Evolutionary conservation across 92 coral and sea anemone genomes (phyloP), one percentile per base, ranked within the genome.

Genomic region (Parazoanthus swiftii): DNA sequence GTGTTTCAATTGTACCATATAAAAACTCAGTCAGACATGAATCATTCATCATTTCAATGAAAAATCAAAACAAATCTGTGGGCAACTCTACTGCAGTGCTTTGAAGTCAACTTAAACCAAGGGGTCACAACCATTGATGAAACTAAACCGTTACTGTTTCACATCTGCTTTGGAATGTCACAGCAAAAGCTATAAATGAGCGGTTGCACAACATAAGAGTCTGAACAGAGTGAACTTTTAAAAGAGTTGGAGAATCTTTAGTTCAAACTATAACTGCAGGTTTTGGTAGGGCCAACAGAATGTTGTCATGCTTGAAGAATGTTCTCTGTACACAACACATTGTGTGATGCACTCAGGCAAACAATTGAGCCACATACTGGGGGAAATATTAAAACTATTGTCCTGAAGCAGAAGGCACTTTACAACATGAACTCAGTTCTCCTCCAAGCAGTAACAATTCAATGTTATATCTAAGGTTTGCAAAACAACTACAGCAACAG

Each of bases 371-470:
- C 87, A 70, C 87, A 84, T 84, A 84, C 87, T 44, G 87, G 77
- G 87, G 36, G 79, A 84, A 84, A 71, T 84, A 84, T 84, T 71
- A 50, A 84, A 84, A 84, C 79, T 84, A 84, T 84, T 84, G 79
- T 84, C 87, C 87, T 48, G 78, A 84, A 84, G 87, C 87, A 84
- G 78, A 84, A 71, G 26, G 35, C 59, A 84, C 87, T 84, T 84
- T 84, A 71, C 87, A 70, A 82, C 39, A 23, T 84, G 68, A 72
- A 6, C 75, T 71, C 77, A 71, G 21, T 70, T 44, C 75, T 67
- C 39, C 16, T 37, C 14, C 48, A 67, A 38, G 13, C 20, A 65
- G 87, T 11, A 70, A 33, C 18, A 48, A 46, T 44, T 46, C 66
- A 84, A 50, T 33, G 16, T 37, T 35, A 71, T 71, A 43, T 11